Base-by-base conservation (phyloP, 35 echinoderm and acorn worm species). In the Apostichopus californicus region DNA sequence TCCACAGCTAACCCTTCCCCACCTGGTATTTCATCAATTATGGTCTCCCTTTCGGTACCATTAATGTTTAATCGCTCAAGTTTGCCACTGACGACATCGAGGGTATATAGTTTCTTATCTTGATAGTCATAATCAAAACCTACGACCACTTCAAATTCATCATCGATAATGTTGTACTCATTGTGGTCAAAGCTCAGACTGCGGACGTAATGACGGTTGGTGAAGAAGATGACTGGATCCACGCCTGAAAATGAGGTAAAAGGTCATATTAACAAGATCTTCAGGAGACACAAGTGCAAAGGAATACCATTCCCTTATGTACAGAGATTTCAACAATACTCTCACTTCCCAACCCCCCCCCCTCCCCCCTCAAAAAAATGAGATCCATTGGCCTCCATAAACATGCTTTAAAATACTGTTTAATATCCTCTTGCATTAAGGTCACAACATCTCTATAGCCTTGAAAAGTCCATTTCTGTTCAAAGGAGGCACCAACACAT, bases 171-270 rank as follows among this genome's bases (percentile, higher is more conserved):
- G 6, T 28, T 34, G 65, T 94, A 83, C 12, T 79, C 11, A 1
- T 13, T 22, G 5, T 34, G 60, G 80, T 94, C 80, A 34, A 78
- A 57, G 46, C 56, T 77, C 8, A 94, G 79, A 18, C 75, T 91
- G 22, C 93, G 93, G 61, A 94, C 6, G 55, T 94, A 94, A 66
- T 94, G 82, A 6, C 93, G 93, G 57, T 94, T 94, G 6, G 87
- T 86, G 55, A 94, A 94, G 9, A 91, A 56, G 28, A 94, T 78
- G 17, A 90, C 78, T 17, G 93, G 88, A 9, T 85, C 64, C 4
- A 81, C 93, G 21, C 55, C 93, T 94, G 84, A 5, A 90, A 81
- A 5, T 5, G 28, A 58, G 28, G 53, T n/a, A 8, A 61, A 61
- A 61, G 1, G 7, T 61, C 58, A 61, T 61, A 61, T 61, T 46